Evolutionary conservation across 2,797 vertebrate species (phyloP).

Genomic region (Benthosema pterotum): DNA sequence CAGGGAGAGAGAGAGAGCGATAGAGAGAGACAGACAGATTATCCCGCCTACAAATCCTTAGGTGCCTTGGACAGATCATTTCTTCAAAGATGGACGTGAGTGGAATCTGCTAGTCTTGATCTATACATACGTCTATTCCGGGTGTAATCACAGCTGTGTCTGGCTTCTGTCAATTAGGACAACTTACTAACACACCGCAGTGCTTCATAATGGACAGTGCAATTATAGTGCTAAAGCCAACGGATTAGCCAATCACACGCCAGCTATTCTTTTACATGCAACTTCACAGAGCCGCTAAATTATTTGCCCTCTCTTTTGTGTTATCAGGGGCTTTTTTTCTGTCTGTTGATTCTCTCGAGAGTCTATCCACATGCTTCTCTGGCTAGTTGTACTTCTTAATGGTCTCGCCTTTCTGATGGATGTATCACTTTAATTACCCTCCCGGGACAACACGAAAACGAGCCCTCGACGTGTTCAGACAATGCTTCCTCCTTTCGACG

Average conservation of each 20-base stretch:
- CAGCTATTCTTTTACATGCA: not conserved
- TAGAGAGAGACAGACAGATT: conserved; percentile 10
- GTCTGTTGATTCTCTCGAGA: conserved; percentile 22
- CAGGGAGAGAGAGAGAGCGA: conserved; percentile 25
- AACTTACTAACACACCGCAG: not conserved
- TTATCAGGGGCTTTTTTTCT: conserved; percentile 30
- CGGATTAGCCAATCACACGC: conserved; percentile 9
- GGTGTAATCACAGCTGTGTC: not conserved
- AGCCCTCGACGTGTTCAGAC: conserved; percentile 29
- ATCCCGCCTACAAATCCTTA: conserved; percentile 22
- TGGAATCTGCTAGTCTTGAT: conserved; percentile 48
- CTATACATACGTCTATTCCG: conserved; percentile 7
- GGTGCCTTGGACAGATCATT: conserved; percentile 43
- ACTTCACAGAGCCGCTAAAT: conserved; percentile 10
- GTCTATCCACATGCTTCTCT: conserved; percentile 27
- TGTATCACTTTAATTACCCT: conserved; percentile 51
- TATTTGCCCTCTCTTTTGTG: conserved; percentile 18
- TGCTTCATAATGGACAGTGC: conserved; percentile 10
- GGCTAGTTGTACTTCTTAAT: conserved; percentile 48
- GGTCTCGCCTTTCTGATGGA: conserved; percentile 44
- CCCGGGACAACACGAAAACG: conserved; percentile 20
- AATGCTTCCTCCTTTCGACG: conserved; percentile 17
- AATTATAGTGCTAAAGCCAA: not conserved
- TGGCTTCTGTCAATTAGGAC: conserved; percentile 14
- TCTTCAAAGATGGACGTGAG: conserved; percentile 67